phyloP scores from a whole-genome alignment of 1,140 invertebrate genomes.

The Drosophila guanche region DNA sequence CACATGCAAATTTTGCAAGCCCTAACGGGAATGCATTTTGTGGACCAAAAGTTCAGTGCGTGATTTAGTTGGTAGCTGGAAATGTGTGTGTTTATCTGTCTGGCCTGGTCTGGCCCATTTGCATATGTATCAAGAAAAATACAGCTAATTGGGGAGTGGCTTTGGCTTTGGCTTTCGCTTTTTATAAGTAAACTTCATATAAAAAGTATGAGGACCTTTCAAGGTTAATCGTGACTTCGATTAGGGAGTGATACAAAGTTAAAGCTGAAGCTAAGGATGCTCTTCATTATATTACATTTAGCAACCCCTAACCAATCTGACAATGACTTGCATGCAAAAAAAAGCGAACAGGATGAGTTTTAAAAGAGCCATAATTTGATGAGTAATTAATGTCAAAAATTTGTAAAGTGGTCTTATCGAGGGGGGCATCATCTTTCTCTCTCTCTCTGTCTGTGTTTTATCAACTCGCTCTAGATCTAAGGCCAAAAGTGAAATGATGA shows the following conservation, averaged over 20 bases:
- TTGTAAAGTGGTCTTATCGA: constrained; percentile 46
- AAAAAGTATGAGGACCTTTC: constrained; percentile 17
- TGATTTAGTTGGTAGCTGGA: constrained; percentile 29
- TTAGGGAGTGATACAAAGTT: too few species aligned
- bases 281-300: constrained; percentile 3
- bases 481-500: constrained; percentile 41
- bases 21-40: constrained; percentile 64
- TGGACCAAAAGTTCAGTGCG: constrained; percentile 36
- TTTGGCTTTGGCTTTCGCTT: background rate
- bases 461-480: constrained; percentile 46
- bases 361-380: constrained; percentile 57
- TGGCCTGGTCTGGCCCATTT: constrained; percentile 73
- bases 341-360: constrained; percentile 12
- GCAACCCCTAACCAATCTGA: constrained; percentile 6
- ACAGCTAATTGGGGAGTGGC: constrained; percentile 26
- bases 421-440: constrained; percentile 8
- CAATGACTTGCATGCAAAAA: constrained; percentile 47
- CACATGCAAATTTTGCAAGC: constrained; percentile 70
- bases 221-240: constrained; percentile 47
- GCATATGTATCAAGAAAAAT: constrained; percentile 53
- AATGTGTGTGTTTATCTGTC: constrained; percentile 76
- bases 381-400: constrained; percentile 70
- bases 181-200: too few species aligned
- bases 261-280: background rate
- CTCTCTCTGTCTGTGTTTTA: constrained; percentile 11